Base-by-base conservation (phyloP, 2,113 vertebrate species). In the Ictidomys tridecemlineatus region DNA sequence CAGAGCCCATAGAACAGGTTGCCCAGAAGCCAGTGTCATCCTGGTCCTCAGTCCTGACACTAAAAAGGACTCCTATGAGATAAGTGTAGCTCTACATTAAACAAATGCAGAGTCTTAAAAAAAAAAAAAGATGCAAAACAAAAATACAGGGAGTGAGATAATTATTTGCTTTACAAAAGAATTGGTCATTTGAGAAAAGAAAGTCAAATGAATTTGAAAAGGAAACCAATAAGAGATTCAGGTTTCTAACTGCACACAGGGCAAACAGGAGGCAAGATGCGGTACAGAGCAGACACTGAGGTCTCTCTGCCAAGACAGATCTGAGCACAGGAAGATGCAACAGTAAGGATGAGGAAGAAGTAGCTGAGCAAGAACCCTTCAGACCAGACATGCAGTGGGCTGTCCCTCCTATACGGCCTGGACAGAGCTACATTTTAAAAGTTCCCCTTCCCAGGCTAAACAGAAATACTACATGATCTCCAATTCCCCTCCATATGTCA, bases 71-170 rank as follows among this genome's bases (percentile, higher is more conserved):
- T 85, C 30, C 16, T 72, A 37, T 26, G 48, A 51, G 48, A 13
- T 51, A 58, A 85, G 39, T 18, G 17, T 1, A 26, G 32, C 53
- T 82, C 79, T 69, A 90, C 24, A 17, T 67, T 78, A 67, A 94
- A 85, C 39, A 93, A 85, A 91, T 22, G 14, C 5, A 74, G 34
- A 16, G 14, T 58, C 14, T n/a, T 69, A 63, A 56, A 22, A 58
- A 58, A 76, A 82, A n/a, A n/a, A 76, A 82, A n/a, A n/a, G 5
- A 80, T 73, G 32, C 51, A 69, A 95, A 97, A 87, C 85, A 90
- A 92, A 26, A 9, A 76, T 89, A 70, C 24, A 39, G 32, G 30
- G 79, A 84, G 28, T 22, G 8, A 30, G 56, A 61, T 79, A 72
- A 90, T 80, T 39, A 70, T 70, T 70, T 93, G 51, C 61, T 69